phyloP scores from a whole-genome alignment of 2,113 vertebrate genomes.

The Pagrus major region DNA sequence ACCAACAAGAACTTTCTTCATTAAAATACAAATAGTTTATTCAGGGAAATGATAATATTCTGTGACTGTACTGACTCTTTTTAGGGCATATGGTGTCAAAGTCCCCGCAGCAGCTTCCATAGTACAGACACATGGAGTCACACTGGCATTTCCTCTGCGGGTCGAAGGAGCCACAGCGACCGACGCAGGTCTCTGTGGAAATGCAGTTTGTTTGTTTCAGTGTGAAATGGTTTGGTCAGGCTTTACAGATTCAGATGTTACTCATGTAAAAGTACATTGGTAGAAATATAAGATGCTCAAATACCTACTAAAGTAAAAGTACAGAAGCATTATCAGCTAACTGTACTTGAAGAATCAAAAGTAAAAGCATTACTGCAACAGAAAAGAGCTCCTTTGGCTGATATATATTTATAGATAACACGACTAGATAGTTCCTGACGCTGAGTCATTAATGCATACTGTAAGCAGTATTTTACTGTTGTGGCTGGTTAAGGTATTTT shows the following conservation, averaged over 20 bases:
- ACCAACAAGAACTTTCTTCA: not conserved
- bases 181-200: slow-evolving; percentile 88
- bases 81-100: slow-evolving; percentile 85
- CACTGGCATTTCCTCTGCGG: slow-evolving; percentile 89
- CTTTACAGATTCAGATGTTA: too few species aligned
- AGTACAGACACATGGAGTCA: slow-evolving; percentile 91
- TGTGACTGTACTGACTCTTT: slow-evolving; percentile 82
- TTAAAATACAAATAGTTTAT: not conserved
- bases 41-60: not conserved
- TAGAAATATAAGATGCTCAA: too few species aligned
- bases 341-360: not conserved
- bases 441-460: not conserved
- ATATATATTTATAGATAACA: not conserved
- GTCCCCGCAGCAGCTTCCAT: slow-evolving; percentile 92
- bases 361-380: not conserved
- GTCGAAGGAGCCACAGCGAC: slow-evolving; percentile 88
- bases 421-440: not conserved
- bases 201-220: slow-evolving; percentile 18
- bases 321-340: not conserved
- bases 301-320: not conserved
- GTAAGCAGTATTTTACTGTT: not conserved
- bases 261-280: too few species aligned
- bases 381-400: not conserved
- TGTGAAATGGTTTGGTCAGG: not conserved
- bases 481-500: too few species aligned